phyloP scores from a whole-genome alignment of 2,888 invertebrate species.

The Hipparchia sbordonii region DNA sequence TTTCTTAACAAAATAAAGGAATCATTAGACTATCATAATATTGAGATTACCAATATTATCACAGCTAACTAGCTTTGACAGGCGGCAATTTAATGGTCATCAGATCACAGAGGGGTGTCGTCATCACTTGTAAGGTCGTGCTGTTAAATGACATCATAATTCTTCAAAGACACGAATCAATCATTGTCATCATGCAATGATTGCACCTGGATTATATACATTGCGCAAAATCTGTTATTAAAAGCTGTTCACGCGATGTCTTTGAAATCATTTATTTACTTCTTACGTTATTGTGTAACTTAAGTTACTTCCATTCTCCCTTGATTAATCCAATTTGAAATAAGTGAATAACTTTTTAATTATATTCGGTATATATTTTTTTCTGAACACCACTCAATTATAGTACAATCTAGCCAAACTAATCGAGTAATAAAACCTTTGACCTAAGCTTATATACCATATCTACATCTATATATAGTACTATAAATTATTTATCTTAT shows the following conservation, averaged over 20 bases:
- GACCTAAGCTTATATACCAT: too few relatives aligned
- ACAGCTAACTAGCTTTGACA: conserved; percentile 10
- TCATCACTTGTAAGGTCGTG: conserved; percentile 22
- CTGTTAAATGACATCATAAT: conserved; percentile 30
- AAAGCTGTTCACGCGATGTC: neutral
- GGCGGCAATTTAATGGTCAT: conserved; percentile 17
- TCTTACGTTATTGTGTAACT: neutral
- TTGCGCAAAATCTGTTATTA: neutral
- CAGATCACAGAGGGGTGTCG: conserved; percentile 23
- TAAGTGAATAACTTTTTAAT: neutral
- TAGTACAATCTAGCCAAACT: too few relatives aligned
- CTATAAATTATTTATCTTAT: too few relatives aligned
- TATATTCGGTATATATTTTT: too few relatives aligned
- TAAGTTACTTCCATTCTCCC: neutral
- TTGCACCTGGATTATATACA: conserved; percentile 20
- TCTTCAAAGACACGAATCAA: conserved; percentile 28
- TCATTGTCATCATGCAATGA: conserved; percentile 20
- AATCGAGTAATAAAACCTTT: too few relatives aligned
- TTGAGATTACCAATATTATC: conserved; percentile 2
- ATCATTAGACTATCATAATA: neutral
- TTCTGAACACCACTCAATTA: too few relatives aligned
- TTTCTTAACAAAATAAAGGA: neutral
- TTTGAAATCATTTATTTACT: neutral
- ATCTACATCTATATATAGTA: too few relatives aligned
- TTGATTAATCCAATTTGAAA: conserved; percentile 1